Evolutionary conservation across 2,888 invertebrate species (phyloP).

Genomic region (Fragum fragum): DNA sequence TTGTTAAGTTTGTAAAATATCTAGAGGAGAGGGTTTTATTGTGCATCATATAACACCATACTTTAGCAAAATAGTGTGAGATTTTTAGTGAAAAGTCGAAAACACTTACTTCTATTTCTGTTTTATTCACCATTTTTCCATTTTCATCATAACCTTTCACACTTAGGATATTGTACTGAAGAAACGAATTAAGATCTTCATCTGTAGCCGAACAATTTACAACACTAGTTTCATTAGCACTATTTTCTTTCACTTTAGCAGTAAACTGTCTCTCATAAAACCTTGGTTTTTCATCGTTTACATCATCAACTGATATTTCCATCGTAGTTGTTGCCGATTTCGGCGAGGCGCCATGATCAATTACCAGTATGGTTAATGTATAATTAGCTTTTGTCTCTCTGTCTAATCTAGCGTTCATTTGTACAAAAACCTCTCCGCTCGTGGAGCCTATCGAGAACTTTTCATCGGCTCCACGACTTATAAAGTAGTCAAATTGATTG

Average conservation of each 20-base stretch:
- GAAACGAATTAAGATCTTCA: slow-evolving; percentile 29
- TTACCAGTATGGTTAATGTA: slow-evolving; percentile 71
- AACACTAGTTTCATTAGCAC: neutral
- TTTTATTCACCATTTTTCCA: slow-evolving; percentile 33
- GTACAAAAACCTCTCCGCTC: slow-evolving; percentile 49
- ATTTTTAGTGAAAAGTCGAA: too few relatives aligned
- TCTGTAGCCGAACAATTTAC: slow-evolving; percentile 41
- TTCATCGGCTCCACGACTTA: slow-evolving; percentile 47
- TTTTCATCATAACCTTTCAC: slow-evolving; percentile 38
- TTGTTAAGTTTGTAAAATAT: too few relatives aligned
- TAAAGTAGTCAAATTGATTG: slow-evolving; percentile 50
- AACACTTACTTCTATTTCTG: slow-evolving; percentile 34
- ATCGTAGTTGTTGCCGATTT: slow-evolving; percentile 73
- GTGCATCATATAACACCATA: too few relatives aligned
- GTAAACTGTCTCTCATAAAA: slow-evolving; percentile 25
- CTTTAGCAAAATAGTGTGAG: too few relatives aligned
- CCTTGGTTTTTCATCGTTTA: slow-evolving; percentile 79
- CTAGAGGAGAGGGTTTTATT: too few relatives aligned
- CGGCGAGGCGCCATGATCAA: slow-evolving; percentile 72
- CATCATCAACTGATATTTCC: slow-evolving; percentile 72
- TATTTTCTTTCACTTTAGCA: slow-evolving; percentile 31
- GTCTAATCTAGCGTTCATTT: slow-evolving; percentile 43
- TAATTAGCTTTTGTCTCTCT: slow-evolving; percentile 56
- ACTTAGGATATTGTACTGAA: slow-evolving; percentile 32
- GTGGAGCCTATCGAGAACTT: slow-evolving; percentile 49